Evolutionary conservation across 1,140 invertebrate species (phyloP).

Genomic region (Diachasma alloeum): DNA sequence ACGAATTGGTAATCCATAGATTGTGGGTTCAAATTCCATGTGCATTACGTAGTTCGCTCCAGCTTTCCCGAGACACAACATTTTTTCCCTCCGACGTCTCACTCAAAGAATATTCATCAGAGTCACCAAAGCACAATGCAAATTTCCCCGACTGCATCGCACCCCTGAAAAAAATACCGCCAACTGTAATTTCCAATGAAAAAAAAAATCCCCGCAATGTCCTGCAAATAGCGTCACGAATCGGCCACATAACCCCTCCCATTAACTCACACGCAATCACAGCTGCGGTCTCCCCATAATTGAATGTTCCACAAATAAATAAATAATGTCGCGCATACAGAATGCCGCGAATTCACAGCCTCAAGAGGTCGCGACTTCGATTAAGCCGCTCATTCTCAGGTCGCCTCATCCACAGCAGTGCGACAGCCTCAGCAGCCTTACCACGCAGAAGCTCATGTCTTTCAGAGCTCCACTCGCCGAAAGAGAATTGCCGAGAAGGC

Average conservation of each 20-base stretch:
- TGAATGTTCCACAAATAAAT: constrained; percentile 63
- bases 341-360: constrained; percentile 39
- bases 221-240: constrained; percentile 59
- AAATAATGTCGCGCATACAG: constrained; percentile 55
- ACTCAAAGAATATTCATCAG: no score
- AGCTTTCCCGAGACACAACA: no score
- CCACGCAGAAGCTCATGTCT: constrained; percentile 19
- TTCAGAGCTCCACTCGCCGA: constrained; percentile 25
- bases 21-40: no score
- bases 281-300: constrained; percentile 58
- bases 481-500: constrained; percentile 29
- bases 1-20: no score
- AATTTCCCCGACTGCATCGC: background rate
- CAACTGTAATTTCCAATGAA: background rate
- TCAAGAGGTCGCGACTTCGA: constrained; percentile 55
- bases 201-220: constrained; percentile 42
- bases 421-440: background rate
- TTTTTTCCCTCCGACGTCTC: no score
- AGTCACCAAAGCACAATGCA: background rate
- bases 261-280: constrained; percentile 45
- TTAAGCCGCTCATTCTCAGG: constrained; percentile 37
- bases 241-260: constrained; percentile 15
- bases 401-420: constrained; percentile 12
- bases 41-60: no score
- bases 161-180: background rate